Percentiles rank a stretch among this genome's conserved stretches.
Conservation (phyloP, 2,113 vertebrate species). For the Neofelis nebulosa region DNA sequence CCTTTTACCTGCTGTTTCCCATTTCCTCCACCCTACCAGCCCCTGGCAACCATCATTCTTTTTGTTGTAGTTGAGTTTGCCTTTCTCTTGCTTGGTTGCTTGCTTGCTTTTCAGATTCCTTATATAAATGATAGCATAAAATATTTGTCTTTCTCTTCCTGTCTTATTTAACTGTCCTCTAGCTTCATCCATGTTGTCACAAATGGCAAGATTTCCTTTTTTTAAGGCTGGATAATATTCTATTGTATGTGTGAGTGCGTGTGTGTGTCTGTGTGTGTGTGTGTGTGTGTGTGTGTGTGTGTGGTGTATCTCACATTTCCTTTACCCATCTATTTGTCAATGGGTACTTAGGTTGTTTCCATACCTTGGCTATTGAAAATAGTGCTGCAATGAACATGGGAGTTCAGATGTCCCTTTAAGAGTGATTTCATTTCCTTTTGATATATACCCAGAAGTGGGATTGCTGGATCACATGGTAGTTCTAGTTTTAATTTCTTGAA, state of each 20-base stretch:
- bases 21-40: background rate
- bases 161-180: background rate
- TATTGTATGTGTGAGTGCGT: background rate
- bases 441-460: background rate
- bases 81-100: background rate
- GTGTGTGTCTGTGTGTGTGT: background rate
- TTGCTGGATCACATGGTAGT: background rate
- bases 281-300: background rate
- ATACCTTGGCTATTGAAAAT: background rate
- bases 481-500: background rate
- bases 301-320: background rate
- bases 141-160: background rate
- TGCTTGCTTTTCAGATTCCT: background rate
- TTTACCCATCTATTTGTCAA: background rate
- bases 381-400: background rate
- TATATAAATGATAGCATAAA: background rate
- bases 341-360: background rate
- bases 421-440: background rate
- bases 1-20: background rate
- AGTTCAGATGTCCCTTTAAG: background rate
- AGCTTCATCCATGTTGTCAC: background rate
- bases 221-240: background rate
- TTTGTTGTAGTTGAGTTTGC: background rate
- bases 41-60: background rate
- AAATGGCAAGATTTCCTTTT: background rate